Percentiles rank a stretch among this genome's conserved stretches.
Conservation (phyloP, 2,888 invertebrate genomes). For the Apotomis capreana region DNA sequence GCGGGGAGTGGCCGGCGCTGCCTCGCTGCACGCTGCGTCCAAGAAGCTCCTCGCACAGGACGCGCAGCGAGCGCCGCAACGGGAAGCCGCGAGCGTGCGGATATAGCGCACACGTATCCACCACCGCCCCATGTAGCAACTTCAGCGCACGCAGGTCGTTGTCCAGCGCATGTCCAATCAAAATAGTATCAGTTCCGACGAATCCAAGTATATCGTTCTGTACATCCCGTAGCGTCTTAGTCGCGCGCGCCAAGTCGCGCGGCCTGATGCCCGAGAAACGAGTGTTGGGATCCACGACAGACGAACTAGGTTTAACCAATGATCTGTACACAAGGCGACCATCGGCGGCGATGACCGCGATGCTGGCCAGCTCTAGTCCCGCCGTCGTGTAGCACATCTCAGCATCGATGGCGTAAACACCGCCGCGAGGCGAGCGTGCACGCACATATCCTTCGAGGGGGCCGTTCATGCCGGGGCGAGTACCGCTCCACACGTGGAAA, state of each 20-base stretch:
- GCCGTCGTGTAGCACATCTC: constrained; percentile 97
- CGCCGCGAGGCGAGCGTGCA: constrained; percentile 80
- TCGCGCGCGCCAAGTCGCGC: constrained; percentile 83
- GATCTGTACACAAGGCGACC: constrained; percentile 91
- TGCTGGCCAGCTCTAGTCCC: constrained; percentile 93
- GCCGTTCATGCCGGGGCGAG: constrained; percentile 87
- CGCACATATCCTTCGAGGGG: constrained; percentile 87
- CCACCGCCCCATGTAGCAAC: constrained; percentile 91
- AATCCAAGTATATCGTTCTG: constrained; percentile 93
- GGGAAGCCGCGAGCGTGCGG: constrained; percentile 94
- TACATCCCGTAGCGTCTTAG: constrained; percentile 89
- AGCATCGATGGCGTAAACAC: constrained; percentile 95
- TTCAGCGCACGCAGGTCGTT: constrained; percentile 95
- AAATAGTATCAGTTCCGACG: constrained; percentile 91
- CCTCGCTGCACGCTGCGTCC: constrained; percentile 91
- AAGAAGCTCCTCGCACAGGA: constrained; percentile 88
- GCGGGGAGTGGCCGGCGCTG: constrained; percentile 91
- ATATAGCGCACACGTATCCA: constrained; percentile 95
- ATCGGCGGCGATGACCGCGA: constrained; percentile 91
- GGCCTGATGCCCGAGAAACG: constrained; percentile 95
- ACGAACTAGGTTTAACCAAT: constrained; percentile 90
- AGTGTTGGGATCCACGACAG: constrained; percentile 97
- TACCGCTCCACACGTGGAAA: constrained; percentile 91
- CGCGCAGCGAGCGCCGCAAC: constrained; percentile 91
- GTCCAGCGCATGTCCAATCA: constrained; percentile 97